Percentiles rank a stretch among this genome's conserved stretches.
Conservation (phyloP, 64 coral and sea anemone genomes). For the Platygyra sinensis region DNA sequence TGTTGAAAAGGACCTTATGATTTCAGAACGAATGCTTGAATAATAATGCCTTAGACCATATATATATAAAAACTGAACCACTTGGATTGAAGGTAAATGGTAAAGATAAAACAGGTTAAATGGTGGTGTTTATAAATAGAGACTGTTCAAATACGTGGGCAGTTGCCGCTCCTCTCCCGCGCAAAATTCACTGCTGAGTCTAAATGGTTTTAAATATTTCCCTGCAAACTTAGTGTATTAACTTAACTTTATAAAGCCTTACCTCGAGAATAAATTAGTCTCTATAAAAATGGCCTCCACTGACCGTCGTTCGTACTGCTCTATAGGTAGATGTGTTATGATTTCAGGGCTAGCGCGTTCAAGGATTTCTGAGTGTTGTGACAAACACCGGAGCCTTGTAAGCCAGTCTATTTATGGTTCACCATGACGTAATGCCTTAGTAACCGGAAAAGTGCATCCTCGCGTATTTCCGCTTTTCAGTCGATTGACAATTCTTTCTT, state of each 20-base stretch:
- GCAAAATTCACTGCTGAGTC: background rate
- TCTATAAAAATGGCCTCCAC: background rate
- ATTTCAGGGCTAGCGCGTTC: background rate
- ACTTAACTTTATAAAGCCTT: background rate
- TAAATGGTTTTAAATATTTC: background rate
- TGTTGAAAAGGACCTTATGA: background rate
- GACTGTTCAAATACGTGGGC: background rate
- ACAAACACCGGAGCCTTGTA: background rate
- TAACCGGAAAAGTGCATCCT: constrained; percentile 1
- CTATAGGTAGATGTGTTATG: background rate
- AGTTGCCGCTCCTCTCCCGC: background rate
- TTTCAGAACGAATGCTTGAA: background rate
- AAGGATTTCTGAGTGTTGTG: background rate
- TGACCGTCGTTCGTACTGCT: background rate
- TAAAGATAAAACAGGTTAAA: background rate
- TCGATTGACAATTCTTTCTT: background rate
- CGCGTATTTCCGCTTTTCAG: constrained; percentile 23
- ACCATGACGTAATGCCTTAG: constrained; percentile 18
- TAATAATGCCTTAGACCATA: background rate
- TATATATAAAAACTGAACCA: background rate
- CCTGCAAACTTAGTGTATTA: background rate
- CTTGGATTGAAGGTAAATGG: background rate
- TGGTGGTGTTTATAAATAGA: background rate
- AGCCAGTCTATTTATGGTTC: background rate
- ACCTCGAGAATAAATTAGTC: constrained; percentile 1